Evolutionary conservation across 2,888 invertebrate species (phyloP).

Genomic region (Biston betularia): DNA sequence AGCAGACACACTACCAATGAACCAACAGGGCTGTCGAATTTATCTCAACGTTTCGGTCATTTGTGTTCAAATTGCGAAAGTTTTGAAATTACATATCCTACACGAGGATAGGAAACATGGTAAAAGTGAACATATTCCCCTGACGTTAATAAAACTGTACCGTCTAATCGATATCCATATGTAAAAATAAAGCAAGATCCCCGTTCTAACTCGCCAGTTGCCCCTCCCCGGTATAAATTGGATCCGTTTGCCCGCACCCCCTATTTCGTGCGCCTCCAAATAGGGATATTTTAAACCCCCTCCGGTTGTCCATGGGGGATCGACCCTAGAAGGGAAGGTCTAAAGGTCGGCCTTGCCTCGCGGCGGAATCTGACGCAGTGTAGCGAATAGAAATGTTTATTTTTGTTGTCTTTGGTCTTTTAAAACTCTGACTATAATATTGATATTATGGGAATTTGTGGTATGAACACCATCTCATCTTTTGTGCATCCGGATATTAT

Average conservation of each 20-base stretch:
- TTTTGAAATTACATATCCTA: too few relatives aligned
- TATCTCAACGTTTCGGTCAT: too few relatives aligned
- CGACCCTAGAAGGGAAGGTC: constrained; percentile 71
- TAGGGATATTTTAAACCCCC: constrained; percentile 48
- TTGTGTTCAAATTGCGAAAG: too few relatives aligned
- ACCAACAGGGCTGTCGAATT: too few relatives aligned
- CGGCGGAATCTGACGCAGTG: constrained; percentile 11
- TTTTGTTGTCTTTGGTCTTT: not conserved
- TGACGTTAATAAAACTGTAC: constrained; percentile 17
- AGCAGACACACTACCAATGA: too few relatives aligned
- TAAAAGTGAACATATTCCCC: constrained; percentile 8
- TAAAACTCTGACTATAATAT: too few relatives aligned
- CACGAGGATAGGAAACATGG: too few relatives aligned
- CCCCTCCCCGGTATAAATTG: constrained; percentile 73
- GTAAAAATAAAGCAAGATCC: constrained; percentile 28
- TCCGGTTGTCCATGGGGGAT: constrained; percentile 70
- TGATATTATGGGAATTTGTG: too few relatives aligned
- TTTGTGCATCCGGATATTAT: too few relatives aligned
- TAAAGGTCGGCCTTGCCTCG: constrained; percentile 59
- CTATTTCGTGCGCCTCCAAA: constrained; percentile 37
- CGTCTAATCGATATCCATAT: constrained; percentile 30
- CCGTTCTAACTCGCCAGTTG: constrained; percentile 16
- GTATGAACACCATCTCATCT: too few relatives aligned
- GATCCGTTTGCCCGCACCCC: constrained; percentile 60
- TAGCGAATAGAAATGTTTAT: not conserved